Conservation (phyloP, 2,888 invertebrate species). For the Cantharis rufa region DNA sequence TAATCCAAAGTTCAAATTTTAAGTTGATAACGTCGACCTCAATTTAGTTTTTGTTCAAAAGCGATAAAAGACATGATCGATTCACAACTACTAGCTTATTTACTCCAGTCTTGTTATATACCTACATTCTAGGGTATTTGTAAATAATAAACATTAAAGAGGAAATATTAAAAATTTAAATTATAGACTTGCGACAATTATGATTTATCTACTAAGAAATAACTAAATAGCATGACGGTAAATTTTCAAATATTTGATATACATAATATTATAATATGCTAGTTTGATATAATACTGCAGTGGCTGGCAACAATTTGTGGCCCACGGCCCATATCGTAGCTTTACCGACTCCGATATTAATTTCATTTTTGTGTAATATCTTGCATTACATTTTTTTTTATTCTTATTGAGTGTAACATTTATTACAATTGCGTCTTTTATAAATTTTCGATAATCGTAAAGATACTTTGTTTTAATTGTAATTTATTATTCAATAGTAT, state of each 20-base stretch:
- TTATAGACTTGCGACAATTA: background rate
- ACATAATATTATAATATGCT: no score
- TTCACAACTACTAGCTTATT: background rate
- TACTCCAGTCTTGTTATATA: background rate
- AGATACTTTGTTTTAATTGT: no score
- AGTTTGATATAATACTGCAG: no score
- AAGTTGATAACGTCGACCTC: background rate
- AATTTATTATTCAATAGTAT: no score
- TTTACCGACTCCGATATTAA: no score
- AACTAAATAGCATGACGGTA: background rate
- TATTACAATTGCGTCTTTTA: no score
- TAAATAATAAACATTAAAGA: background rate
- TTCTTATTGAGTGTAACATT: no score
- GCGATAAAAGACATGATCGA: background rate
- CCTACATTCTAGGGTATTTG: background rate
- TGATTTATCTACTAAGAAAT: background rate
- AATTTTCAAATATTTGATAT: background rate
- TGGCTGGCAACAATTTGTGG: no score
- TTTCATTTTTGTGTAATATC: no score
- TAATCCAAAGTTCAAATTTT: background rate
- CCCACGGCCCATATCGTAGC: no score
- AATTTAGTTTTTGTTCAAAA: background rate
- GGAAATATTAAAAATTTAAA: background rate
- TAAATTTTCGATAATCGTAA: no score
- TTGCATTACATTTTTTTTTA: no score